Evolutionary conservation across 37 sponge, comb jelly and placozoan genomes (phyloP), one percentile per base, ranked within the genome.

Genomic region (Amphimedon queenslandica): DNA sequence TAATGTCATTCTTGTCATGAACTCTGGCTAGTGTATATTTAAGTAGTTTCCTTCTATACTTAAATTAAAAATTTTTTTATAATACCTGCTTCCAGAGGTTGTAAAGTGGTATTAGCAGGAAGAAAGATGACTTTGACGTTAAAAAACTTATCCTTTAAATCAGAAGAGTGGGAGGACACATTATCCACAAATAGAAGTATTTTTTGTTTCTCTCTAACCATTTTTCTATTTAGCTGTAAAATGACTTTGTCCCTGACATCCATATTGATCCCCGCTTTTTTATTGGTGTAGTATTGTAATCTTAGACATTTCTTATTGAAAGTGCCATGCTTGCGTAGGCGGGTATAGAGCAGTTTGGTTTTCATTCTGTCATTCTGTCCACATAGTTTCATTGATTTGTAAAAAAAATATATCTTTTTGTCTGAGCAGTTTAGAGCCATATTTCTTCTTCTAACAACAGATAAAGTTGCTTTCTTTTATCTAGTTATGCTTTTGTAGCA

Each of bases 21-120:
- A 53, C 1, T 27, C 73, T 84, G n/a, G n/a, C n/a, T n/a, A n/a
- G n/a, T n/a, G n/a, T n/a, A n/a, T n/a, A n/a, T n/a, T n/a, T n/a
- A n/a, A n/a, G n/a, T n/a, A n/a, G n/a, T n/a, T n/a, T n/a, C n/a
- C n/a, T n/a, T n/a, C n/a, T n/a, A n/a, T n/a, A n/a, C n/a, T n/a
- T n/a, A n/a, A n/a, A n/a, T n/a, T n/a, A n/a, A n/a, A 31, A 84
- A 78, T 33, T 77, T 66, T 27, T 64, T 27, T 33, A 83, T 84
- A 30, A 84, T 84, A 21, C 79, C 85, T 34, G 57, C 47, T 35
- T 84, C 85, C 16, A 77, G 43, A 35, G 87, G 86, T 58, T 90
- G 91, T 30, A 90, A 74, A 34, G 75, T 82, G 3, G 79, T 84
- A 34, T 84, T 84, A 1, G 85, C 37, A 47, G 85, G 85, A 8